Evolutionary conservation across 2,113 vertebrate species (phyloP), one percentile per base, ranked within the genome.

Genomic region (Ailurus styani): DNA sequence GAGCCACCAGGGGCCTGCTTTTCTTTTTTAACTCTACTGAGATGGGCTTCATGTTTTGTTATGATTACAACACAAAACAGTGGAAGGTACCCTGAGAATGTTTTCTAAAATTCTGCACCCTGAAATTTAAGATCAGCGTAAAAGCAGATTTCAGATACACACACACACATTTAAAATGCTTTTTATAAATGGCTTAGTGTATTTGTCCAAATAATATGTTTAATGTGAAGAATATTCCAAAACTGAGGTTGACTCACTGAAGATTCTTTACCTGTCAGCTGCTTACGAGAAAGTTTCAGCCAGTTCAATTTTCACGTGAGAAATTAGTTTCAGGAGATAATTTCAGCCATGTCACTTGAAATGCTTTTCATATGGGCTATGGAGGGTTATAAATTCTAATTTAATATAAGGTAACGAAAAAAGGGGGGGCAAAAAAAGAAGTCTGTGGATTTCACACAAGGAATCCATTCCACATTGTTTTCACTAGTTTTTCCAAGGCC

Each of bases 291-390:
- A 97, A 94, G 66, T 85, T 98, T 94, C 52, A 97, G 12, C 79
- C 37, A 96, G 97, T 98, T 98, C 96, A 97, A 95, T 96, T 98
- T 94, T 94, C 96, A 81, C 94, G 97, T 97, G 96, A 98, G 89
- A 98, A 98, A 98, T 97, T 96, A 98, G 95, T 98, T 98, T 98
- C 91, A 97, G 90, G 95, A 98, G 90, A 97, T 97, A 73, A 97
- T 98, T 98, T 94, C 95, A 98, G 89, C 96, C 90, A 95, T 85
- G 95, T 97, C 82, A 54, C 72, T 97, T 96, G 85, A 98, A 97
- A 97, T 97, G 93, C 84, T 95, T 97, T 98, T 50, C 14, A 29
- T 47, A 25, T 95, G 72, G 89, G 40, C 54, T 97, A 72, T 92
- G 45, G 64, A 89, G 93, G 91, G n/a, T 97, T 97, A 96, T 77